Evolutionary conservation across 2,797 vertebrate genomes (phyloP).

Genomic region (Sebastolobus altivelis): DNA sequence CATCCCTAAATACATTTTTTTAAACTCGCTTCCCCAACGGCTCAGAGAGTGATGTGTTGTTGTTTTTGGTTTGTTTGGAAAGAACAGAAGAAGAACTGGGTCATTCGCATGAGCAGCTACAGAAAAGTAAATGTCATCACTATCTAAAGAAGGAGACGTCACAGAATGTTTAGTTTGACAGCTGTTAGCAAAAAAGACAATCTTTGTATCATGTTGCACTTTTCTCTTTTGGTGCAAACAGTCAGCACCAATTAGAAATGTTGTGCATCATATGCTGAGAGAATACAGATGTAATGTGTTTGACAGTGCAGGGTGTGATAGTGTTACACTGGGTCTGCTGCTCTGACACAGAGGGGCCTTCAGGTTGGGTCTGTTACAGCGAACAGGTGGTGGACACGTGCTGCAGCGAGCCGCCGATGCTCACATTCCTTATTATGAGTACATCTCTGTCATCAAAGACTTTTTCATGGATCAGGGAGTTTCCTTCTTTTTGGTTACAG

Average conservation of each 20-base stretch:
- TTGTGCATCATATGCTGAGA: constrained; percentile 4
- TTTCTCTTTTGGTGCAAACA: not conserved
- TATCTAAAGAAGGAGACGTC: not conserved
- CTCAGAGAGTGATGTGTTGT: not conserved
- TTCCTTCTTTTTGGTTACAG: constrained; percentile 31
- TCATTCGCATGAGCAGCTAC: not conserved
- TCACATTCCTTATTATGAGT: constrained; percentile 67
- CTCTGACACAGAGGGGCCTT: constrained; percentile 47
- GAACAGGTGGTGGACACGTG: constrained; percentile 78
- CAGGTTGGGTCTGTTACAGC: constrained; percentile 47
- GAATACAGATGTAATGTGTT: constrained; percentile 24
- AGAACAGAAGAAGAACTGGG: not conserved
- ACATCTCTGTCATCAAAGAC: constrained; percentile 69
- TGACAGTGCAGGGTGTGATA: constrained; percentile 43
- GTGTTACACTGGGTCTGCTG: constrained; percentile 35
- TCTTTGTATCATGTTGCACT: not conserved
- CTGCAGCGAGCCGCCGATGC: constrained; percentile 46
- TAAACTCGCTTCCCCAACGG: not conserved
- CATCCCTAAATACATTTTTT: not conserved
- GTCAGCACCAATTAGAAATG: constrained; percentile 8
- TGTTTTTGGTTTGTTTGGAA: not conserved
- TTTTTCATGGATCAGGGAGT: constrained; percentile 54
- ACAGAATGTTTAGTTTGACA: not conserved
- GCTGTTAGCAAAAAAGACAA: not conserved
- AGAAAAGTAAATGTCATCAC: not conserved